A percentile compares a stretch with the other conserved stretches of the same genome.
phyloP scores from a whole-genome alignment of 1,140 invertebrate species.

The Drosophila insularis region DNA sequence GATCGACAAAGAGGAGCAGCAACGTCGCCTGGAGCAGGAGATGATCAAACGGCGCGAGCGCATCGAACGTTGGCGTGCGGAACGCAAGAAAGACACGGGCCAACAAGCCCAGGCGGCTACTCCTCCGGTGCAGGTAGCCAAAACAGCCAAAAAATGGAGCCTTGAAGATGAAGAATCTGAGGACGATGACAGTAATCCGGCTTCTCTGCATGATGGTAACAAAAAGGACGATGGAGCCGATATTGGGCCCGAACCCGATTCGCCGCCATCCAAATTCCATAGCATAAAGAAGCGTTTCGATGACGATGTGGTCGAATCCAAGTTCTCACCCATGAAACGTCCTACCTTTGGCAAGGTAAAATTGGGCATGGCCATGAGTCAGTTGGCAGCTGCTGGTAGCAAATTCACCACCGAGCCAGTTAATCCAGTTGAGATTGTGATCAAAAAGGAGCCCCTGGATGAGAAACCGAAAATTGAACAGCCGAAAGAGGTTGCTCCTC shows the following conservation, averaged over 20 bases:
- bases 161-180: constrained; percentile 95
- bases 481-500: neutral
- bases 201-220: constrained; percentile 26
- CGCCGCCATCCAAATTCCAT: constrained; percentile 74
- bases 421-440: neutral
- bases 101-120: constrained; percentile 43
- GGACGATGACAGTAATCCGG: constrained; percentile 84
- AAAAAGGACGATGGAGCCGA: constrained; percentile 49
- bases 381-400: neutral
- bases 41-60: constrained; percentile 98
- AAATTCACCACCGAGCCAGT: constrained; percentile 19
- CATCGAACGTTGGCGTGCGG: constrained; percentile 95
- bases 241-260: constrained; percentile 45
- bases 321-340: constrained; percentile 62
- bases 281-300: constrained; percentile 84
- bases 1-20: constrained; percentile 88
- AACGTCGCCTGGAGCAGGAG: constrained; percentile 94
- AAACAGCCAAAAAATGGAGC: constrained; percentile 93
- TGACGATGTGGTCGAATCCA: constrained; percentile 85
- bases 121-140: constrained; percentile 52
- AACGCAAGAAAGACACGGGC: constrained; percentile 90
- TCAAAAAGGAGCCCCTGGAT: constrained; percentile 20
- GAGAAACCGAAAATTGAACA: neutral
- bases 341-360: constrained; percentile 63
- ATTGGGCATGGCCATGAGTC: constrained; percentile 40